Evolutionary conservation across 1,140 invertebrate genomes (phyloP), one percentile per base, ranked within the genome.

Genomic region (Drosophila arawakana): DNA sequence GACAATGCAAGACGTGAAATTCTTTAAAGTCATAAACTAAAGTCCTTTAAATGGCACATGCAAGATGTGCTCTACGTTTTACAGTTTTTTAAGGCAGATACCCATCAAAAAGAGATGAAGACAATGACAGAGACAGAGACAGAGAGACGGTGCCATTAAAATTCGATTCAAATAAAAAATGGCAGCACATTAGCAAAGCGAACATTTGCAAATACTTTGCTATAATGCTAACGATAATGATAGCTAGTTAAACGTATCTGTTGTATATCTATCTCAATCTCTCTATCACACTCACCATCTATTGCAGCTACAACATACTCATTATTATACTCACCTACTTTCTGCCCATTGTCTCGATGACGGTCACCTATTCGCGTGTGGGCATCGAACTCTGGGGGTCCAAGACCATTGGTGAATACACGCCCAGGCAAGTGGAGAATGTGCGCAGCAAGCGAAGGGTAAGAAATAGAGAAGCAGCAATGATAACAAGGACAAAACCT

Each of bases 341-440:
- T 84, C 93, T 99, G 77, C 98, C 98, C 35, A 97, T 99, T 78
- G 94, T 95, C 59, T 97, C 97, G 7, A 98, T 99, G 96, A 96
- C 95, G 3, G 97, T 96, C 90, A 98, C 98, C 0, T 99, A 99
- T 91, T 95, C 96, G 0, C 93, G 97, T 55, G 97, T 99, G 18
- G 98, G 97, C 3, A 93, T 97, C 50, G 97, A 98, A 80, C 94
- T 99, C 3, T 99, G 98, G 98, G 97, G 97, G 2, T 98, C 97
- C 50, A 96, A 98, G 92, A 97, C 97, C 61, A 99, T 99, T 59
- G 98, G 98, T 0, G 98, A 99, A 93, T 96, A 96, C 74, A 98
- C 97, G 2, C 96, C 97, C 63, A 93, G 97, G 11, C 97, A 98
- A 89, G 94, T 97, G 81, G 97, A 98, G 81, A 97, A 97, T 88